These are phyloP conservation scores for Chaenocephalus aceratus DNA, from an alignment of 2,113 vertebrate species.

Conservation along the genomic window DNA sequence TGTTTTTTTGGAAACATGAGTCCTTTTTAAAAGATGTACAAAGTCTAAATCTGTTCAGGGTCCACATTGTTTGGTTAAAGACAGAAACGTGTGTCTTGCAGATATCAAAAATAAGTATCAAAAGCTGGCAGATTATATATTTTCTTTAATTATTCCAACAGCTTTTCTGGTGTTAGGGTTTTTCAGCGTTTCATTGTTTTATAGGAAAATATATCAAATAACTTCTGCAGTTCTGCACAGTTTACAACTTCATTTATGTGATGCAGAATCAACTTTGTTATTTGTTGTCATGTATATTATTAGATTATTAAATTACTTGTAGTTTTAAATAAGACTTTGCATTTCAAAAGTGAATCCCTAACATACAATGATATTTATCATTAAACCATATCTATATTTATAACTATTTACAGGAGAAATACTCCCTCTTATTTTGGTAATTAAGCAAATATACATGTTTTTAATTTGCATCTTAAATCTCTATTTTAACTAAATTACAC, in stretches of 20 bases:
- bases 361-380: not conserved
- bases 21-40: too few species aligned
- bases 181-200: not conserved
- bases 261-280: not conserved
- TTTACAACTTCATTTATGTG: not conserved
- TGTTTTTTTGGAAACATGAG: too few species aligned
- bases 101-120: too few species aligned
- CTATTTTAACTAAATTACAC: constrained; percentile 7
- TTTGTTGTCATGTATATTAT: not conserved
- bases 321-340: constrained; percentile 11
- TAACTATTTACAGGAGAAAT: not conserved
- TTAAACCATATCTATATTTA: not conserved
- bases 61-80: too few species aligned
- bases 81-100: too few species aligned
- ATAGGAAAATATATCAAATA: not conserved
- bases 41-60: too few species aligned
- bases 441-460: constrained; percentile 29
- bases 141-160: too few species aligned
- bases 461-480: constrained; percentile 14
- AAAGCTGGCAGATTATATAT: too few species aligned
- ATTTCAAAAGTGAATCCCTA: not conserved
- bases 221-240: not conserved
- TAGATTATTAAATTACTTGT: not conserved
- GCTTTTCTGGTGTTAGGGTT: not conserved
- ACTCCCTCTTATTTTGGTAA: constrained; percentile 35